phyloP scores from a whole-genome alignment of 1,140 invertebrate species.

The Leptinotarsa undecemlineata region DNA sequence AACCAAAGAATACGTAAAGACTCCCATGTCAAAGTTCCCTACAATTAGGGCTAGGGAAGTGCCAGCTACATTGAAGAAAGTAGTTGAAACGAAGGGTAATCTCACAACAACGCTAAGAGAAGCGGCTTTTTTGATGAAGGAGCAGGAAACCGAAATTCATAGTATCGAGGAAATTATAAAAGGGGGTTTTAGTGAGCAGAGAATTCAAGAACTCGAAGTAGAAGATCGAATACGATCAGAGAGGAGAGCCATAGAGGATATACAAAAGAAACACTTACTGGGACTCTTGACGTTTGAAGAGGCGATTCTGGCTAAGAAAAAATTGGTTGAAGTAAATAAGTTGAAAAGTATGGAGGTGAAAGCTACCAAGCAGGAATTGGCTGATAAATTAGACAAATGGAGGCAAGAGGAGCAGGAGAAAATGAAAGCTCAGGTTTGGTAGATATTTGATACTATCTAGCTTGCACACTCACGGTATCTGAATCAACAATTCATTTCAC shows the following conservation, averaged over 20 bases:
- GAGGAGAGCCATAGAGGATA: conserved; percentile 57
- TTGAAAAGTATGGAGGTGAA: conserved; percentile 58
- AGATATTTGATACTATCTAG: no score
- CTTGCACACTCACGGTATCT: no score
- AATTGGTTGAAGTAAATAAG: conserved; percentile 56
- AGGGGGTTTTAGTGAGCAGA: conserved; percentile 54
- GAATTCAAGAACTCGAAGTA: conserved; percentile 55
- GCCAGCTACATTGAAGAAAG: conserved; percentile 40
- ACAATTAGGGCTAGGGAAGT: conserved; percentile 33
- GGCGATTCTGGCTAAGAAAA: conserved; percentile 60
- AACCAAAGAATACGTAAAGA: conserved; percentile 47
- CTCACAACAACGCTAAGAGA: conserved; percentile 57
- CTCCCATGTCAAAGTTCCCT: conserved; percentile 9
- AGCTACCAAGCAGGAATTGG: conserved; percentile 56
- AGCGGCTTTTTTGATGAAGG: conserved; percentile 56
- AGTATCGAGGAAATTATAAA: conserved; percentile 58
- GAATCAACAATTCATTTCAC: no score
- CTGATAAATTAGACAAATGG: conserved; percentile 59
- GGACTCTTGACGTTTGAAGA: conserved; percentile 62
- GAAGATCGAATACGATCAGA: conserved; percentile 56
- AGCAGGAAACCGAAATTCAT: conserved; percentile 59
- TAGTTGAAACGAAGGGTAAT: conserved; percentile 56
- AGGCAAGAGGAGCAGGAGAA: conserved; percentile 55
- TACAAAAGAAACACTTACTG: conserved; percentile 61
- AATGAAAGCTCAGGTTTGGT: conserved; percentile 52